Evolutionary conservation across 1,140 invertebrate species (phyloP), one percentile per base, ranked within the genome.

Genomic region (Chionoecetes opilio): DNA sequence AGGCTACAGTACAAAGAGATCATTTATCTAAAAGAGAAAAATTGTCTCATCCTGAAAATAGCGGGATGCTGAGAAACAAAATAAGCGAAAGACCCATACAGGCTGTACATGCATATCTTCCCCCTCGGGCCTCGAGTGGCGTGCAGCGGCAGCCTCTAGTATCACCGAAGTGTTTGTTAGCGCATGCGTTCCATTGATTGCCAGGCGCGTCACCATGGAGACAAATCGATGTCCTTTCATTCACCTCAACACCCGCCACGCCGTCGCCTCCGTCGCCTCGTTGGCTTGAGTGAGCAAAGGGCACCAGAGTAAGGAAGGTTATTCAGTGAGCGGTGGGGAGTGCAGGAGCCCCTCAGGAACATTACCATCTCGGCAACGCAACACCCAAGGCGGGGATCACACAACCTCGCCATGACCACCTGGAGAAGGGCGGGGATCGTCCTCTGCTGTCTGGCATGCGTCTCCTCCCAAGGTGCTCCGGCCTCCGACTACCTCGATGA

Each of bases 401-500:
- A n/a, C 21, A n/a, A 5, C 11, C n/a, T 2, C 63, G 63, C 63
- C 63, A 75, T 75, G 63, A 75, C 21, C 63, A 5, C 63, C 63
- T 75, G 63, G 63, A 5, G 21, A n/a, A 2, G 63, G 63, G 63
- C 21, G 9, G 63, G 21, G 63, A 26, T 26, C 6, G 63, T 75
- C 21, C 21, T 26, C 63, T 26, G 63, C 63, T 26, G 63, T 21
- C 63, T 75, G 63, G 63, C 63, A n/a, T 75, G 63, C n/a, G 63
- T 75, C 21, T 75, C 63, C 63, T 75, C 63, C 21, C 63, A 75
- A 26, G 63, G 63, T 26, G 63, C 90, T 11, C 93, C 93, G 21
- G 38, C 29, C 34, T 90, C 82, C 26, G 93, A 94, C 34, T 94
- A 94, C 34, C 82, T 94, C 63, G 93, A 94, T 26, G 93, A 94